These are phyloP conservation scores for Hypsopygia costalis DNA, from an alignment of 2,888 invertebrate genomes.

Conservation along the genomic window DNA sequence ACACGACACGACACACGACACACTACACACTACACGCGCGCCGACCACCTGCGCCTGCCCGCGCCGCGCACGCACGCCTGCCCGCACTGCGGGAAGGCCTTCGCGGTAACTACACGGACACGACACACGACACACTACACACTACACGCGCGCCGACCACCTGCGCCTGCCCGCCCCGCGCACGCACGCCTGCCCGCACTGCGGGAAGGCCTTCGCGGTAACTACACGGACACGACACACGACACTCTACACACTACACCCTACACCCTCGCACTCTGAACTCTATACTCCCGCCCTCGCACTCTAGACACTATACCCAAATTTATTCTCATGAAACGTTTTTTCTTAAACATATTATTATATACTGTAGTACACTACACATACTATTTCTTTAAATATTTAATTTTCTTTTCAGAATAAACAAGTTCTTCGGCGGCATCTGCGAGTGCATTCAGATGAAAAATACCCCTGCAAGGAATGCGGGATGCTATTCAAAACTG, in stretches of 20 bases:
- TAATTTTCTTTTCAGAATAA: constrained; percentile 32
- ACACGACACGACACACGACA: no score
- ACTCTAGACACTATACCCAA: no score
- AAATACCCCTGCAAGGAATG: constrained; percentile 46
- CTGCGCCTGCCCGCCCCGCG: constrained; percentile 22
- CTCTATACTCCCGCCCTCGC: constrained; percentile 24
- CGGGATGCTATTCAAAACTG: constrained; percentile 41
- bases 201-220: constrained; percentile 41
- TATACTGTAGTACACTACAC: no score
- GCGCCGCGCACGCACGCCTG: constrained; percentile 30
- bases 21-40: constrained; percentile 31
- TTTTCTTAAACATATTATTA: no score
- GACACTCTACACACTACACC: no score
- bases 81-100: constrained; percentile 35
- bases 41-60: constrained; percentile 21
- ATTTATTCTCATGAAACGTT: no score
- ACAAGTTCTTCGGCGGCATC: constrained; percentile 42
- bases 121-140: no score
- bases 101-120: constrained; percentile 24
- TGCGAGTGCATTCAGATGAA: constrained; percentile 36
- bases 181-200: constrained; percentile 29
- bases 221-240: neutral
- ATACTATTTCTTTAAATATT: no score
- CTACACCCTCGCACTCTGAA: constrained; percentile 21
- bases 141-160: constrained; percentile 24